Conservation (phyloP, 53 echinoderm and acorn worm genomes). For the Luidia sarsii region DNA sequence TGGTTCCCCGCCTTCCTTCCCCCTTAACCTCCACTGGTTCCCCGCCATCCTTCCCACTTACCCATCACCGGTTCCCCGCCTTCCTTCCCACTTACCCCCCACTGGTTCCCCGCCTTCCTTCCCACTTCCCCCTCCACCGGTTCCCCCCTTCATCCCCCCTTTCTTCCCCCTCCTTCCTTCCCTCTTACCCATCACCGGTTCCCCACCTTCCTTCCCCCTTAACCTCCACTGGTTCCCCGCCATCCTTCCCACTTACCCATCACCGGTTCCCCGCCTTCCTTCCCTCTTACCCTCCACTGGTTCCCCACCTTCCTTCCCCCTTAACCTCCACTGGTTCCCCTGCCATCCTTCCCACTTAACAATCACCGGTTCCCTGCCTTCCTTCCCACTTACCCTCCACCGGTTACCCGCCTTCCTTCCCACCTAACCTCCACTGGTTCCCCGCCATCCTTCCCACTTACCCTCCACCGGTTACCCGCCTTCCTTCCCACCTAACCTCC, state of each 20-base stretch:
- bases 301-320: too few species aligned
- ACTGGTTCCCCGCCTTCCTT: conserved; percentile 47
- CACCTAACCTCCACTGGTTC: background rate
- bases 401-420: background rate
- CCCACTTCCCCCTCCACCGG: background rate
- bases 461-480: background rate
- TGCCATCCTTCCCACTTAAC: background rate
- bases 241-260: background rate
- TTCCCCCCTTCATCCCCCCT: background rate
- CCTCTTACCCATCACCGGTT: too few species aligned
- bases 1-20: too few species aligned
- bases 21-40: too few species aligned
- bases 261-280: background rate
- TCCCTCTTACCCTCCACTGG: too few species aligned
- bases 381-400: conserved; percentile 45
- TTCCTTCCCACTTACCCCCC: background rate
- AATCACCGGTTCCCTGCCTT: conserved; percentile 28
- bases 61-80: background rate
- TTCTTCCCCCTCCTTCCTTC: too few species aligned
- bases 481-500: background rate
- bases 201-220: too few species aligned
- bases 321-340: too few species aligned
- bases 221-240: background rate
- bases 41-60: background rate
- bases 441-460: background rate